Base-by-base conservation (phyloP, 2,797 vertebrate genomes). In the Cynodonichthys magdalenae region DNA sequence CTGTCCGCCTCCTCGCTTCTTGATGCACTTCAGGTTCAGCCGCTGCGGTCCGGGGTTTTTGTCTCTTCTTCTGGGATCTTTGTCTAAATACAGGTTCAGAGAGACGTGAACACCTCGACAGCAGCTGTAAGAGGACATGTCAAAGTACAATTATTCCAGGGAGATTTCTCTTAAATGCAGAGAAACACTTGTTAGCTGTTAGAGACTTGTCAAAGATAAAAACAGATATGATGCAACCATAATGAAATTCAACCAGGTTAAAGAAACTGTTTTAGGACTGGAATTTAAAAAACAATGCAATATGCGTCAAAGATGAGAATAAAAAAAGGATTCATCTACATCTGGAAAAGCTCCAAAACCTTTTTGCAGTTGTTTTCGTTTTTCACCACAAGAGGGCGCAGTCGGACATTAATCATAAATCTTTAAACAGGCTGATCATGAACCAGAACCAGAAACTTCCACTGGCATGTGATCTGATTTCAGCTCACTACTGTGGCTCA, bases 311-410 rank as follows among this genome's bases (percentile, higher is more conserved):
- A 24, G n/a, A 3, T 19, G 27, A 14, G 6, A 15, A 27, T 47
- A 47, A 17, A 47, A 20, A 2, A 4, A 42, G 9, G 47, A 12
- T 46, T 36, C 5, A 15, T 20, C 5, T 11, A 9, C 8, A 15
- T 27, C 29, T 47, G 0, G 7, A 28, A 10, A 20, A 7, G 9
- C 2, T n/a, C 19, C 59, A 0, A 39, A 11, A 27, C 1, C 9
- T 5, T 8, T 15, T 44, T 5, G 1, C 27, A 69, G 27, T 47
- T 10, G 9, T 14, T 74, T 60, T 19, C 52, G 0, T 10, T 39
- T 72, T 68, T 8, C 24, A 47, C 77, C 91, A 75, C 64, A 66
- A 93, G 92, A 81, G 80, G 88, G 87, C 47, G 75, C 57, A 71
- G 54, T 47, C 24, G 24, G 27, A 15, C 5, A 15, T 41, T 53